Evolutionary conservation across 2,113 vertebrate species (phyloP), one percentile per base, ranked within the genome.

Genomic region (Antechinus flavipes): DNA sequence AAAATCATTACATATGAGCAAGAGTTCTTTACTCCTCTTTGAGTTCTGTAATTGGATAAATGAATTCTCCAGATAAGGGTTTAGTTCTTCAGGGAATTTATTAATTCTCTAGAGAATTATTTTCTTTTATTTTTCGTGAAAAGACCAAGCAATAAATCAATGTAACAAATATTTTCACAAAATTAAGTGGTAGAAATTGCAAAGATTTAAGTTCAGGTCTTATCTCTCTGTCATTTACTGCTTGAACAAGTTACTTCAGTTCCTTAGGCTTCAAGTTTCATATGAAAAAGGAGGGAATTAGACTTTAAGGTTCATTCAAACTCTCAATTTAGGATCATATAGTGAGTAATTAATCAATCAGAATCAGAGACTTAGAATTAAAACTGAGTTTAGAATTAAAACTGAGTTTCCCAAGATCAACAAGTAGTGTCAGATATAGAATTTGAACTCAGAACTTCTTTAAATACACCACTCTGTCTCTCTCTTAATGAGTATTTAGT

Each of bases 61-160:
- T 94, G 24, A 95, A 95, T 97, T 96, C 10, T 96, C 93, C 35
- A 61, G 19, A 9, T 54, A 92, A 93, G 95, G 95, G 92, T 61
- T 90, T 84, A 95, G 96, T 93, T n/a, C 89, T 94, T 96, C 93
- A 96, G 42, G 61, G 1, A 91, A 94, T 90, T 95, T n/a, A 23
- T 26, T 93, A 84, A 84, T 93, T 12, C 93, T 97, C 93, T 92
- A 53, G 54, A 93, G 42, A 94, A 95, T 95, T 12, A 93, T 91
- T 96, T 96, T 26, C 46, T 23, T 23, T 26, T 16, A 92, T 92
- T 95, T 95, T 97, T 97, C 25, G 92, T 7, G 14, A 96, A 93
- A 93, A 89, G 19, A 91, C 68, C 92, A 58, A 97, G 54, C 26
- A 94, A 84, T 22, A 84, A 84, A 42, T 23, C 16, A 22, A n/a